Percentiles rank a stretch among this genome's conserved stretches.
Conservation (phyloP, 1,140 invertebrate species). For the Hermatobates lingyangjiaoensis region DNA sequence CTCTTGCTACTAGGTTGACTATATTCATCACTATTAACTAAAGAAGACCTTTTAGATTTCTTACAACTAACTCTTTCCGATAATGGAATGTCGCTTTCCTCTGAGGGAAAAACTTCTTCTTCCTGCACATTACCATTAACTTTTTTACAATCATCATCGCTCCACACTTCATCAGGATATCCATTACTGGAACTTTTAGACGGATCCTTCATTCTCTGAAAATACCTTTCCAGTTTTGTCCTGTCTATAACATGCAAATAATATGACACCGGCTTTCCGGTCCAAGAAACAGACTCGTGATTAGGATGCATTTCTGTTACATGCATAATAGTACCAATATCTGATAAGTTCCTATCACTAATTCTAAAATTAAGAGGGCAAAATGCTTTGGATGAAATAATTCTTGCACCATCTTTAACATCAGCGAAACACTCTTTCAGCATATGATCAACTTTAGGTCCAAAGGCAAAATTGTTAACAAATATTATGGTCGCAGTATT, state of each 20-base stretch:
- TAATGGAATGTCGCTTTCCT: constrained; percentile 17
- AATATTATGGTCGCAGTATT: constrained; percentile 85
- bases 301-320: constrained; percentile 88
- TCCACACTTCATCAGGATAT: constrained; percentile 25
- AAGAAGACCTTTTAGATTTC: not conserved
- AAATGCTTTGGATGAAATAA: constrained; percentile 97
- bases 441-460: constrained; percentile 91
- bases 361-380: constrained; percentile 95
- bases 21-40: not conserved
- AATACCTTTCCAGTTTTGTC: constrained; percentile 89
- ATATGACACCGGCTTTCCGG: constrained; percentile 92
- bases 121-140: constrained; percentile 17
- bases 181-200: constrained; percentile 25
- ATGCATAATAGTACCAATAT: constrained; percentile 97
- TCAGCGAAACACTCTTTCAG: constrained; percentile 90
- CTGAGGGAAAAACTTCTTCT: not conserved
- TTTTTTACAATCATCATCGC: constrained; percentile 25
- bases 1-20: not conserved
- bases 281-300: constrained; percentile 93
- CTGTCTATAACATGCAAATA: constrained; percentile 93
- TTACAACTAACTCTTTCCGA: constrained; percentile 14
- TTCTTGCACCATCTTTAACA: constrained; percentile 85
- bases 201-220: constrained; percentile 74
- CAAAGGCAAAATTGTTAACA: constrained; percentile 98
- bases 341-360: constrained; percentile 74